Percentiles rank a stretch among this genome's conserved stretches.
Conservation (phyloP, 2,888 invertebrate genomes). For the Fabriciana adippe region DNA sequence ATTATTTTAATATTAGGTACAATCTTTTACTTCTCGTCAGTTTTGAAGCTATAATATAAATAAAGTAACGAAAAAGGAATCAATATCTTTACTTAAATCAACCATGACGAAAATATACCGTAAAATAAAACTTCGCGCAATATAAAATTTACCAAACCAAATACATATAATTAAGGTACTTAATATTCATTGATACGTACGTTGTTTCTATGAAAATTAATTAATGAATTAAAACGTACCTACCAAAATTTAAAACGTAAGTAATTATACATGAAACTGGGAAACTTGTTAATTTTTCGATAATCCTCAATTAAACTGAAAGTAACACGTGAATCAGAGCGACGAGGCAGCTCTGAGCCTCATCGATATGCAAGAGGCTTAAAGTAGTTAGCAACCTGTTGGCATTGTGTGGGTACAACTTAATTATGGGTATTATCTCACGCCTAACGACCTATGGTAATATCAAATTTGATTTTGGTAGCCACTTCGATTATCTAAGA, state of each 20-base stretch:
- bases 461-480: not conserved
- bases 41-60: too few species aligned
- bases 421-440: slow-evolving; percentile 9
- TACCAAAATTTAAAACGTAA: not conserved
- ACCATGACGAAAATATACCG: too few species aligned
- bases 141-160: too few species aligned
- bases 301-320: slow-evolving; percentile 9
- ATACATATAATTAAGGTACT: too few species aligned
- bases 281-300: slow-evolving; percentile 8
- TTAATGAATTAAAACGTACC: too few species aligned
- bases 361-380: slow-evolving; percentile 25
- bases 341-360: slow-evolving; percentile 4
- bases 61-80: too few species aligned
- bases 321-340: slow-evolving; percentile 11
- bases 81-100: too few species aligned
- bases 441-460: not conserved
- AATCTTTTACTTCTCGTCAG: too few species aligned
- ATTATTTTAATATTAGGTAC: too few species aligned
- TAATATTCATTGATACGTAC: too few species aligned
- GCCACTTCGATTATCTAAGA: not conserved
- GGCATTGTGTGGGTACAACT: slow-evolving; percentile 10
- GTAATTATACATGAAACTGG: slow-evolving; percentile 3
- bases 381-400: slow-evolving; percentile 10
- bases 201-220: too few species aligned
- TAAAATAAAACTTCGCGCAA: too few species aligned